A percentile compares a stretch with the other conserved stretches of the same genome.
Evolutionary conservation across 2,797 vertebrate genomes (phyloP).

Genomic region (Hylomyscus alleni): DNA sequence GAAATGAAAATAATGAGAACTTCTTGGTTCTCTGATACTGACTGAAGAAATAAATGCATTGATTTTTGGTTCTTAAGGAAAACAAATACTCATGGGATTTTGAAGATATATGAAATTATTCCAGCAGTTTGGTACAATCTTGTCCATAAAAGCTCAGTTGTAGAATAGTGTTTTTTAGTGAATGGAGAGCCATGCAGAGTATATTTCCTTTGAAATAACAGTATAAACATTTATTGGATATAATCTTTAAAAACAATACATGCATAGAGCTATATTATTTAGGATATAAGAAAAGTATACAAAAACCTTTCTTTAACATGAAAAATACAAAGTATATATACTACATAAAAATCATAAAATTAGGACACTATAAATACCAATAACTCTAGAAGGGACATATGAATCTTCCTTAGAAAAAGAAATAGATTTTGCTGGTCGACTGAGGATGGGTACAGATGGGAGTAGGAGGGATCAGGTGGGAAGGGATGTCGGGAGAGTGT

Average conservation of each 20-base stretch:
- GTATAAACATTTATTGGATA: background rate
- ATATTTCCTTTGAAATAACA: background rate
- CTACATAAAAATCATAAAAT: too few relatives aligned
- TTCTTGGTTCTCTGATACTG: background rate
- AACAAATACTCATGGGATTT: constrained; percentile 19
- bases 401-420: too few relatives aligned
- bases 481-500: too few relatives aligned
- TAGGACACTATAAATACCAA: too few relatives aligned
- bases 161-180: background rate
- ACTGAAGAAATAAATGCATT: background rate
- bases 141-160: background rate
- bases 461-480: too few relatives aligned
- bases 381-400: too few relatives aligned
- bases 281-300: background rate
- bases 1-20: background rate
- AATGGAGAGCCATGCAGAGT: background rate
- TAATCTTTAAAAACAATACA: background rate
- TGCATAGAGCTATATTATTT: background rate
- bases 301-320: background rate
- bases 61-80: background rate
- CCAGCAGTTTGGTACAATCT: background rate
- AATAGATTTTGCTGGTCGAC: too few relatives aligned
- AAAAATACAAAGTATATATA: too few relatives aligned
- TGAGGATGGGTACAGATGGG: too few relatives aligned
- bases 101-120: background rate